Percentiles rank a stretch among this genome's conserved stretches.
phyloP scores from a whole-genome alignment of 2,888 invertebrate genomes.

The Acleris emargana region DNA sequence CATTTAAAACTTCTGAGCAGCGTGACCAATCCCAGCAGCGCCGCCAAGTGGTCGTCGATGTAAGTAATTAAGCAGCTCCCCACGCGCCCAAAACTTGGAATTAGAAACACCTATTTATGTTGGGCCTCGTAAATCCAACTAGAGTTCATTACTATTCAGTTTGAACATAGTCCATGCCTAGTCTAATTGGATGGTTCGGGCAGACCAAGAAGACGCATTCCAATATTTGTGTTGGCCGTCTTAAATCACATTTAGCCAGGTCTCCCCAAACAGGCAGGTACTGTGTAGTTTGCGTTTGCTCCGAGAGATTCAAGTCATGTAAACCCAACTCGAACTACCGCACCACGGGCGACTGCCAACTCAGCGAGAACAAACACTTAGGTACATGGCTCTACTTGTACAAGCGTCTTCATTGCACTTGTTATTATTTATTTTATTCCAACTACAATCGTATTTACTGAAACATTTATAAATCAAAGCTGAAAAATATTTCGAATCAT shows the following conservation, averaged over 20 bases:
- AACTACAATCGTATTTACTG: no score
- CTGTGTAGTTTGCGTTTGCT: constrained; percentile 74
- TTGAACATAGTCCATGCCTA: constrained; percentile 63
- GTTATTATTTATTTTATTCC: no score
- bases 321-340: constrained; percentile 49
- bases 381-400: neutral
- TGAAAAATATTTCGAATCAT: no score
- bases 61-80: constrained; percentile 23
- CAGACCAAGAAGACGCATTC: constrained; percentile 67
- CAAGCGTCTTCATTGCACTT: neutral
- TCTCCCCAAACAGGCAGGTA: constrained; percentile 74
- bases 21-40: neutral
- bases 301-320: constrained; percentile 77
- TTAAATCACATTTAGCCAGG: constrained; percentile 77
- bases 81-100: constrained; percentile 32
- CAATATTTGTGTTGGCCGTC: constrained; percentile 78
- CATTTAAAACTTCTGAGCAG: neutral
- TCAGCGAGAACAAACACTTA: constrained; percentile 13
- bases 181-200: constrained; percentile 63
- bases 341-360: constrained; percentile 46
- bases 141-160: constrained; percentile 63
- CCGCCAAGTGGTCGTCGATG: constrained; percentile 9
- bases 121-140: constrained; percentile 42
- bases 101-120: constrained; percentile 35
- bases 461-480: no score